phyloP scores from a whole-genome alignment of 1,140 invertebrate genomes.

The Tigriopus japonicus region DNA sequence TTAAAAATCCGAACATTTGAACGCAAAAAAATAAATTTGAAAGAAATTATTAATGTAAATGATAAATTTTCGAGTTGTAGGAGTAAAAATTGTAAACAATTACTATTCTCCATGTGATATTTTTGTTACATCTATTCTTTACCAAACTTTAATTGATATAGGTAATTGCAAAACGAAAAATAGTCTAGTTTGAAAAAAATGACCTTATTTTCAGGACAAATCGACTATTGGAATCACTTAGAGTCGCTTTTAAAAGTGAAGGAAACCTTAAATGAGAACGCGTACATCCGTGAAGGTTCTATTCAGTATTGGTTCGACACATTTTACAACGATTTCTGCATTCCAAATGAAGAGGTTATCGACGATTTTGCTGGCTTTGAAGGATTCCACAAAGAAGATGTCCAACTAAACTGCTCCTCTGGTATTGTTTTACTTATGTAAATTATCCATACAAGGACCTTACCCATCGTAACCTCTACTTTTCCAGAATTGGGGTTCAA shows the following conservation, averaged over 20 bases:
- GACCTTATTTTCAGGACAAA: neutral
- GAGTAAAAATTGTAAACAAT: too few species aligned
- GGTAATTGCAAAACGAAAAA: too few species aligned
- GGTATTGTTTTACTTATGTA: neutral
- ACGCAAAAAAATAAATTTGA: too few species aligned
- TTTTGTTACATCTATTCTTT: too few species aligned
- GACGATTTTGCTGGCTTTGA: neutral
- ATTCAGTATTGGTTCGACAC: neutral
- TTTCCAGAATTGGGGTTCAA: slow-evolving; percentile 5
- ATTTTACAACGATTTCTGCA: neutral
- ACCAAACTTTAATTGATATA: too few species aligned
- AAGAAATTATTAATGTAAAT: too few species aligned
- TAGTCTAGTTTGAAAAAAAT: too few species aligned
- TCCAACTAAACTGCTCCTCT: neutral
- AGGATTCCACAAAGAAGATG: neutral
- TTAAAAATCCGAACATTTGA: too few species aligned
- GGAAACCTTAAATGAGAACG: neutral
- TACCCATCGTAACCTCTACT: too few species aligned
- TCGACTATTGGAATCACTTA: neutral
- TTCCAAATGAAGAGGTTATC: neutral
- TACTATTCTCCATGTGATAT: too few species aligned
- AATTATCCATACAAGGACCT: too few species aligned
- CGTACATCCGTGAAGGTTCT: neutral
- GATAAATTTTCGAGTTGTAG: too few species aligned
- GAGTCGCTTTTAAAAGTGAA: neutral